Evolutionary conservation across 1,140 invertebrate genomes (phyloP).

Genomic region (Ceratina australensis): DNA sequence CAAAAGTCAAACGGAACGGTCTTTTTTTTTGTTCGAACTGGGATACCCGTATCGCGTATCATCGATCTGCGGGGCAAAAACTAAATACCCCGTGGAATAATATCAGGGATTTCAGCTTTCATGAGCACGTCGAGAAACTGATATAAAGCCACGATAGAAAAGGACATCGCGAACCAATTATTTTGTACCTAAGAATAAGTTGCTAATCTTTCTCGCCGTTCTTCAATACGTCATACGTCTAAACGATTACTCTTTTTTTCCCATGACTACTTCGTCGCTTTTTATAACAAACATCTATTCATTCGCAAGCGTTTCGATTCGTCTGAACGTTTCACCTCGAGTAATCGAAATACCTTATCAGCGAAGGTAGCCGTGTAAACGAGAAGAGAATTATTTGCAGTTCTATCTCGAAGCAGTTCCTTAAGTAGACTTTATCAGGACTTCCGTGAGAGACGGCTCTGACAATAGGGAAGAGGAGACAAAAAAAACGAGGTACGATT

Average conservation of each 20-base stretch:
- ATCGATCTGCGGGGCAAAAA: constrained; percentile 33
- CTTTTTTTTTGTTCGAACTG: too few species aligned
- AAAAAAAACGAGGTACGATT: constrained; percentile 25
- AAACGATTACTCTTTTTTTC: background rate
- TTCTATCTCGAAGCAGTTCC: constrained; percentile 55
- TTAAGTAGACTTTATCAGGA: constrained; percentile 35
- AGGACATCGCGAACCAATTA: constrained; percentile 20
- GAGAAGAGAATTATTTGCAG: too few species aligned
- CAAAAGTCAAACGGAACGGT: background rate
- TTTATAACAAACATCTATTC: too few species aligned
- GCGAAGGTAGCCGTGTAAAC: too few species aligned
- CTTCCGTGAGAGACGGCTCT: constrained; percentile 40
- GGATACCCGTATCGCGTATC: constrained; percentile 24
- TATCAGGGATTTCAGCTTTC: constrained; percentile 42
- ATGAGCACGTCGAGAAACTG: constrained; percentile 39
- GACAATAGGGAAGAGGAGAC: background rate
- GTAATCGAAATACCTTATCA: too few species aligned
- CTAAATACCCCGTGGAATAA: constrained; percentile 44
- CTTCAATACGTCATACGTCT: background rate
- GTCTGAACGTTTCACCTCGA: too few species aligned
- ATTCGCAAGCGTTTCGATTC: too few species aligned
- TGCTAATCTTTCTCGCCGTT: constrained; percentile 3
- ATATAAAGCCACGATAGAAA: constrained; percentile 44
- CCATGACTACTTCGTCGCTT: background rate
- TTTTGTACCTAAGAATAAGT: constrained; percentile 1